These are phyloP conservation scores for Caradrina kadenii DNA, from an alignment of 2,888 invertebrate species.

Conservation along the genomic window DNA sequence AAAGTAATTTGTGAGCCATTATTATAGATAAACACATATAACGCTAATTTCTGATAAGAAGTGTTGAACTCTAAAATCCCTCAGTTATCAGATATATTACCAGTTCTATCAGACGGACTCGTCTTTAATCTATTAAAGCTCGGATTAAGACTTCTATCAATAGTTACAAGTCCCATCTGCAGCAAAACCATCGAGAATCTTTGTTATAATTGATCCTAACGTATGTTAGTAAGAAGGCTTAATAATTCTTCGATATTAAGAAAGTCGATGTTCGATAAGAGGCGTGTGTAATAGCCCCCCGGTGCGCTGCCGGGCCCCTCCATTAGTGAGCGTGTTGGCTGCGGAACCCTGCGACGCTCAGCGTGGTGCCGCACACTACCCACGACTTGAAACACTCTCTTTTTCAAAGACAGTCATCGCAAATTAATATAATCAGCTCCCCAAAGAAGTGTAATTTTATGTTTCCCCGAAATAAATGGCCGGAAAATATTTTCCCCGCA, in stretches of 20 bases:
- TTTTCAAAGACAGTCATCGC: constrained; percentile 67
- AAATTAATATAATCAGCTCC: constrained; percentile 72
- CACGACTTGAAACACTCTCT: constrained; percentile 69
- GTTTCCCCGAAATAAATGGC: constrained; percentile 7
- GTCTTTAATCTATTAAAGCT: constrained; percentile 39
- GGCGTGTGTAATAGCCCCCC: constrained; percentile 81
- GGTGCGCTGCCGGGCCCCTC: constrained; percentile 75
- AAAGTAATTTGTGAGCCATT: too few species aligned
- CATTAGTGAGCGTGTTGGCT: constrained; percentile 83
- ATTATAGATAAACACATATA: too few species aligned
- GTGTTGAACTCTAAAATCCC: neutral
- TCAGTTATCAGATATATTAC: constrained; percentile 31
- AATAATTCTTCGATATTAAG: constrained; percentile 79
- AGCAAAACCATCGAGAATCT: constrained; percentile 30
- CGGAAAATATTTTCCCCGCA: too few species aligned
- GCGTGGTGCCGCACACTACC: constrained; percentile 74
- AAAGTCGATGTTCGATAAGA: constrained; percentile 83
- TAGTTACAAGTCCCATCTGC: constrained; percentile 39
- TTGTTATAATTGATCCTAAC: constrained; percentile 46
- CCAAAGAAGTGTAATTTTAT: constrained; percentile 32
- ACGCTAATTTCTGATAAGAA: too few species aligned
- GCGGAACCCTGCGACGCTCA: constrained; percentile 81
- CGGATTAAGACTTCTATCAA: constrained; percentile 43
- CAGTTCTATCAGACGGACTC: constrained; percentile 24
- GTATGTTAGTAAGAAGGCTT: constrained; percentile 66